Conservation (phyloP, 2,797 vertebrate genomes). For the Manis pentadactyla region DNA sequence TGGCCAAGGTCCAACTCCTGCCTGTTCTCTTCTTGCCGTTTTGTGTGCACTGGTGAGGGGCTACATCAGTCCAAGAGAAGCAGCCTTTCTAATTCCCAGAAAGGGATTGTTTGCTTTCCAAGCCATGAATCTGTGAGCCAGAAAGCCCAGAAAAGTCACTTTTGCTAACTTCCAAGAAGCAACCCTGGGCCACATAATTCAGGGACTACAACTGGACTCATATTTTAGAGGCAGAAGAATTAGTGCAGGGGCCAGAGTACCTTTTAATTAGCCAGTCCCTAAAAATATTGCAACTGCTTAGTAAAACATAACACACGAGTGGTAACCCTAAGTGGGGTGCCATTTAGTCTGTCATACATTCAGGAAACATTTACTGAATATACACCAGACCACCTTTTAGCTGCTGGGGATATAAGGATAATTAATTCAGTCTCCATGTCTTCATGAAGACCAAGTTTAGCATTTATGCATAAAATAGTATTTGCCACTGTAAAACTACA, state of each 20-base stretch:
- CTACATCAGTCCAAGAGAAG: not conserved
- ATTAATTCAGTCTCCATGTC: not conserved
- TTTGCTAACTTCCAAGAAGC: not conserved
- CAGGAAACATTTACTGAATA: not conserved
- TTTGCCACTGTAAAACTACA: not conserved
- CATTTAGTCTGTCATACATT: not conserved
- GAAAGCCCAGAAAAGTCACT: not conserved
- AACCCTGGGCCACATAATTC: not conserved
- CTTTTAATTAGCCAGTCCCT: not conserved
- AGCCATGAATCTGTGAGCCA: not conserved
- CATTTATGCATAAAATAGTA: not conserved
- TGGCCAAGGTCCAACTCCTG: not conserved
- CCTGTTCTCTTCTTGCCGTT: not conserved
- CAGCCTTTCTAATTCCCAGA: not conserved
- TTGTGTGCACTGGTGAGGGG: not conserved
- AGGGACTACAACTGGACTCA: not conserved
- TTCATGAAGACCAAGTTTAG: not conserved
- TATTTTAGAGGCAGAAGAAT: not conserved
- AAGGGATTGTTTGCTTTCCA: not conserved
- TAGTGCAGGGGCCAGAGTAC: not conserved
- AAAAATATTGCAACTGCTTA: not conserved
- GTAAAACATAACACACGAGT: not conserved
- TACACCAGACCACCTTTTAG: not conserved
- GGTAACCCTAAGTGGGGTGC: not conserved
- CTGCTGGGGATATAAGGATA: not conserved